Evolutionary conservation across 92 coral and sea anemone species (phyloP).

Genomic region (Porites lobata): DNA sequence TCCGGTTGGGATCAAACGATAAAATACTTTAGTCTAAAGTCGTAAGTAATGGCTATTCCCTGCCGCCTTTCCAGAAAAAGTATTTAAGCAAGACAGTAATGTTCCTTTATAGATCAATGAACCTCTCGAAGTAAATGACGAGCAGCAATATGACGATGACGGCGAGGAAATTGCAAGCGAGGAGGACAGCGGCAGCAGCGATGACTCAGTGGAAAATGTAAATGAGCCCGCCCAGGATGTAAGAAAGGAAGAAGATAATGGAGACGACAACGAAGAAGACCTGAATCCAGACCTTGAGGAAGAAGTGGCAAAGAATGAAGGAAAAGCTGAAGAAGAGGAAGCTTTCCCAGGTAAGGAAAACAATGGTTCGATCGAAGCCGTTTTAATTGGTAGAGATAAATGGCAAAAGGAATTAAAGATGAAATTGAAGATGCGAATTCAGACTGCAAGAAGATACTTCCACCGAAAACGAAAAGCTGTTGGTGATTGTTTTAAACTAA

Average conservation of each 20-base stretch:
- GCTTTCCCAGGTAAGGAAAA: not conserved
- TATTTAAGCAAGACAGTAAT: too few relatives aligned
- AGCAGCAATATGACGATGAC: not conserved
- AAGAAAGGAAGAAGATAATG: not conserved
- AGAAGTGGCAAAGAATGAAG: not conserved
- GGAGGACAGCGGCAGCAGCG: constrained; percentile 1
- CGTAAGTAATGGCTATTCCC: too few relatives aligned
- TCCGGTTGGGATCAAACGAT: too few relatives aligned
- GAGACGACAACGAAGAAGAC: not conserved
- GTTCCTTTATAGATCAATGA: constrained; percentile 5
- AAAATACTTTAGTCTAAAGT: too few relatives aligned
- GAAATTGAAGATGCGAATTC: not conserved
- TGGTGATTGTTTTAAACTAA: too few relatives aligned
- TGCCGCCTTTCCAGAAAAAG: too few relatives aligned
- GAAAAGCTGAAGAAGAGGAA: not conserved
- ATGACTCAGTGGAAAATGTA: not conserved
- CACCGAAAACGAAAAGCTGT: too few relatives aligned
- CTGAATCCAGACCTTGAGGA: constrained; percentile 21
- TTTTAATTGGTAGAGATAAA: not conserved
- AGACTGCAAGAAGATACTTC: too few relatives aligned
- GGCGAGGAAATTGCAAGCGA: constrained; percentile 10
- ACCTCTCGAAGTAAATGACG: constrained; percentile 3
- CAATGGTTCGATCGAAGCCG: too few relatives aligned
- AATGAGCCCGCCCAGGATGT: not conserved
- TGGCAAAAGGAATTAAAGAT: not conserved